Evolutionary conservation across 1,140 invertebrate species (phyloP).

Genomic region (Mactra quadrangularis): DNA sequence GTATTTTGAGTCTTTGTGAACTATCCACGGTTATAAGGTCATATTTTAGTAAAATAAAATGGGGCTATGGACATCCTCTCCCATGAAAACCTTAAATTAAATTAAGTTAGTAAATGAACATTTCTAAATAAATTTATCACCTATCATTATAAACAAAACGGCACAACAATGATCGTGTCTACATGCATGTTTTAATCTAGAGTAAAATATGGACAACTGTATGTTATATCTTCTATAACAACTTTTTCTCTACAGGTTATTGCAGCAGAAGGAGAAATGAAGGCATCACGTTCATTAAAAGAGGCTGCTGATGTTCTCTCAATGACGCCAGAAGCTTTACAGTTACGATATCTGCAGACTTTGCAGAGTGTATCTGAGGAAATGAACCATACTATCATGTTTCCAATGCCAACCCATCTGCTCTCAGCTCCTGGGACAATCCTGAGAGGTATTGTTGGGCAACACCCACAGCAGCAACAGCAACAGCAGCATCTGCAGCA

Average conservation of each 20-base stretch:
- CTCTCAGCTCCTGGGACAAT: not conserved
- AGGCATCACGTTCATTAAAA: conserved; percentile 38
- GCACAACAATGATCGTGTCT: no score
- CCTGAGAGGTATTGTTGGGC: not conserved
- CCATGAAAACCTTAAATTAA: no score
- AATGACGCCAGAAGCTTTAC: conserved; percentile 31
- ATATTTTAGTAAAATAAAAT: no score
- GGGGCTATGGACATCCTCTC: no score
- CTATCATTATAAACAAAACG: no score
- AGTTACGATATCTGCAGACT: conserved; percentile 46
- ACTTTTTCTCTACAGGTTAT: conserved; percentile 1
- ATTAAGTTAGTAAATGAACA: no score
- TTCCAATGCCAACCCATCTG: conserved; percentile 17
- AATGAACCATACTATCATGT: conserved; percentile 40
- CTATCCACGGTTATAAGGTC: no score
- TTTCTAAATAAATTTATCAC: no score
- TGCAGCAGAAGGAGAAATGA: conserved; percentile 44
- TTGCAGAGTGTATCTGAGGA: conserved; percentile 41
- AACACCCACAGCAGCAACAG: not conserved
- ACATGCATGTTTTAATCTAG: no score
- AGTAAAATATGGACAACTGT: no score
- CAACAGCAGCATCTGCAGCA: not conserved
- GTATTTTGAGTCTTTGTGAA: no score
- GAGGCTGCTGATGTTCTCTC: conserved; percentile 42
- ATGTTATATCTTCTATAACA: no score